Base-by-base conservation (phyloP, 2,113 vertebrate genomes). In the Platanista minor region DNA sequence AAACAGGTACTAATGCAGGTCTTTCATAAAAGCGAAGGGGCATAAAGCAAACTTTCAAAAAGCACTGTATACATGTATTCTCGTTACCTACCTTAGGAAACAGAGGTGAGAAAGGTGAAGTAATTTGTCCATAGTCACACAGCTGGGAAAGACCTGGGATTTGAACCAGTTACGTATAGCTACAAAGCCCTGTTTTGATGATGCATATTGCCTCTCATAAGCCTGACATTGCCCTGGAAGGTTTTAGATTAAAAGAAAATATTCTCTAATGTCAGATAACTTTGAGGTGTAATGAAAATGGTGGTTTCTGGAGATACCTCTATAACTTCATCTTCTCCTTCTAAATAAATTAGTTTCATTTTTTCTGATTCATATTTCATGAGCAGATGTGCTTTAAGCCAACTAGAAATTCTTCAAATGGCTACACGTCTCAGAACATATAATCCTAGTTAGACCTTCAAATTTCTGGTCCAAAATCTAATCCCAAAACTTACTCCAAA, bases 351-450 rank as follows among this genome's bases (percentile, higher is more conserved):
- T 43, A 80, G 15, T 43, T 66, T 92, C 14, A 66, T 62, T 92
- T 23, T 36, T 91, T 23, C 54, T 80, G 21, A 87, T 59, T 67
- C 46, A 33, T 43, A 83, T n/a, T 67, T 59, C 64, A 75, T 85
- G 59, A 86, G 52, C n/a, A 87, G n/a, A 29, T 77, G 52, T 67
- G 74, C 25, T 59, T 90, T 87, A 94, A 95, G 36, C 39, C 54
- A 87, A 91, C 39, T 82, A 93, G 43, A 93, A 91, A 87, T 59
- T 84, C 46, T 91, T 77, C 77, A 87, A 31, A 62, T 72, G 67
- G 33, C 36, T 93, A 82, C 23, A 75, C 33, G 77, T 71, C 54
- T 92, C 74, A 96, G 46, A 91, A 84, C 64, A 88, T 36, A 77
- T 5, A 66, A 66, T 31, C 21, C 17, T 66, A 52, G 17, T 62